Evolutionary conservation across 2,888 invertebrate species (phyloP), one percentile per base, ranked within the genome.

Genomic region (Chironomus tentans): DNA sequence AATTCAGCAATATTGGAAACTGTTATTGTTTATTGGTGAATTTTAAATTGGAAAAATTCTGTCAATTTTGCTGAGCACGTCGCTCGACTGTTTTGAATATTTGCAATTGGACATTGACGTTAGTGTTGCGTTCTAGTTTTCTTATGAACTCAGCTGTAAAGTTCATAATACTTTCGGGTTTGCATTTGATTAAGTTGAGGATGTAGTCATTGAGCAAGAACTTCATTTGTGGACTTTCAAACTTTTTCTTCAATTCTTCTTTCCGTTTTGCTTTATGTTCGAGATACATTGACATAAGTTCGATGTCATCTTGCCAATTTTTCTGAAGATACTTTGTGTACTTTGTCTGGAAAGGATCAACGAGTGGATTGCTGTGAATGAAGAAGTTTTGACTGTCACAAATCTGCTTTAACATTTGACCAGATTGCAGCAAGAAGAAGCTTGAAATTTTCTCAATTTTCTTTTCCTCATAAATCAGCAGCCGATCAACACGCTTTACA

Each of bases 261-360:
- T 71, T 50, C 12, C 21, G 2, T n/a, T 75, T 47, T 6, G 68
- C 38, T 46, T 73, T 74, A 50, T 50, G 75, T 21, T 72, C 61
- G 2, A 77, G 48, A 76, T 61, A 75, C 18, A 56, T 46, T 72
- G 76, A 65, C 48, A 72, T 13, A 10, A 72, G 68, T 50, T 72
- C 65, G 65, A 75, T 3, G 48, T 75, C 75, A 21, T 22, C 28
- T 48, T 75, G 48, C 75, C 75, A 75, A 22, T 50, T 18, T 4
- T 47, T 13, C 4, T 72, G 56, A n/a, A 72, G 72, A 24, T 24
- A 13, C 46, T 56, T 22, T 5, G n/a, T 46, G 22, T n/a, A 47
- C 13, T 15, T 62, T 6, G 4, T 5, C 22, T 65, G 65, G 15
- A 46, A 61, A 6, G 56, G 15, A 24, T 56, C 13, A 21, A 4